These are phyloP conservation scores for Eupithecia exiguata DNA, from an alignment of 2,888 invertebrate genomes.

Conservation along the genomic window DNA sequence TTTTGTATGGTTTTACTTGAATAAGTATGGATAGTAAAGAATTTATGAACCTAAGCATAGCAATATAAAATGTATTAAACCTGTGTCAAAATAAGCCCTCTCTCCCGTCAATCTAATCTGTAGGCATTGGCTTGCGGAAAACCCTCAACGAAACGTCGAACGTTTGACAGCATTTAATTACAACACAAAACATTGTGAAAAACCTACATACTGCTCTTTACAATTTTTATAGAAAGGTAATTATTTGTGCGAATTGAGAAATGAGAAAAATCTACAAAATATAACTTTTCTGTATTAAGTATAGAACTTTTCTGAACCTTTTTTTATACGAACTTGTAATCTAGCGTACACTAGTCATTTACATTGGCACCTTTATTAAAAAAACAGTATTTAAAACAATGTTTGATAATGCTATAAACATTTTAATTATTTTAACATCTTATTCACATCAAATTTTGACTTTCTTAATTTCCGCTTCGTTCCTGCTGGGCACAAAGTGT, in stretches of 20 bases:
- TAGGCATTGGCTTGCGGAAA: not conserved
- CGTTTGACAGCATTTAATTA: slow-evolving; percentile 1
- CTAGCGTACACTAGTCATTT: not conserved
- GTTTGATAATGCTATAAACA: not conserved
- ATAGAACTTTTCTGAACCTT: no score
- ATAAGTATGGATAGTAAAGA: no score
- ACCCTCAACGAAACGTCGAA: not conserved
- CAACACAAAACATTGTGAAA: not conserved
- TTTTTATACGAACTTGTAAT: no score
- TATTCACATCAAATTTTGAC: not conserved
- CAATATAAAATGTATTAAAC: no score
- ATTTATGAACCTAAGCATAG: no score
- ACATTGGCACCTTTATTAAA: not conserved
- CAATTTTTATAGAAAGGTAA: not conserved
- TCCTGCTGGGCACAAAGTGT: not conserved
- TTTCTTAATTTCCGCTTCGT: not conserved
- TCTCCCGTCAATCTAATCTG: slow-evolving; percentile 3
- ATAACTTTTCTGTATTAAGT: not conserved
- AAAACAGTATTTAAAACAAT: not conserved
- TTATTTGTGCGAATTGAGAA: not conserved
- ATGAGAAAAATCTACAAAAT: not conserved
- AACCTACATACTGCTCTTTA: not conserved
- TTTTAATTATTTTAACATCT: not conserved
- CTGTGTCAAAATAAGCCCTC: not conserved
- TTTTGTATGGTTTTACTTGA: no score